Evolutionary conservation across 2,888 invertebrate genomes (phyloP).

Genomic region (Andrena bucephala): DNA sequence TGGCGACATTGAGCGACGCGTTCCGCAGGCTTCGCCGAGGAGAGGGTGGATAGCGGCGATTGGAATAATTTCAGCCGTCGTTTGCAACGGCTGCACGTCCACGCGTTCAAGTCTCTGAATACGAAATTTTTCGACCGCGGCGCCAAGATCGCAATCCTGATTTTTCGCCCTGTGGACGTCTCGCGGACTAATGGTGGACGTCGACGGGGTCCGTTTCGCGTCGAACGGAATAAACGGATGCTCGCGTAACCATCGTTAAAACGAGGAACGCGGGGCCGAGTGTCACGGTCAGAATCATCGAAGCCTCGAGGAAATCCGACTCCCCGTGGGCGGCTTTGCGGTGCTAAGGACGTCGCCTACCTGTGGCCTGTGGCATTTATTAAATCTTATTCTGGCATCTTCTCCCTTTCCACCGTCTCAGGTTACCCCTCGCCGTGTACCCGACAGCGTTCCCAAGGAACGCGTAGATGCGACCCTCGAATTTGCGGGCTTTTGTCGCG

Average conservation of each 20-base stretch:
- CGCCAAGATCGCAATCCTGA: background rate
- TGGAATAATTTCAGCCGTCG: slow-evolving; percentile 60
- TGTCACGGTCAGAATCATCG: slow-evolving; percentile 58
- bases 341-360: slow-evolving; percentile 75
- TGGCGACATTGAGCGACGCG: slow-evolving; percentile 44
- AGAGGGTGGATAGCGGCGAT: slow-evolving; percentile 37
- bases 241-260: slow-evolving; percentile 58
- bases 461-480: slow-evolving; percentile 58
- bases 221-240: slow-evolving; percentile 42
- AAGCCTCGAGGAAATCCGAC: slow-evolving; percentile 72
- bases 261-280: slow-evolving; percentile 7
- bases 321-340: slow-evolving; percentile 73
- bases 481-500: slow-evolving; percentile 44
- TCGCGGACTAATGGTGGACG: too few species aligned
- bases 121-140: slow-evolving; percentile 41
- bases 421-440: slow-evolving; percentile 69
- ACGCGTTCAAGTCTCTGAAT: slow-evolving; percentile 54
- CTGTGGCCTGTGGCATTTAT: slow-evolving; percentile 79
- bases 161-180: too few species aligned
- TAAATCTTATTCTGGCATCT: slow-evolving; percentile 81
- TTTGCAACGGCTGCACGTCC: slow-evolving; percentile 55
- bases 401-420: slow-evolving; percentile 67
- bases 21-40: slow-evolving; percentile 10
- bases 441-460: slow-evolving; percentile 42
- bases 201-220: background rate